These are phyloP conservation scores for Nothoprocta perdicaria DNA, from an alignment of 2,113 vertebrate species.

Conservation along the genomic window DNA sequence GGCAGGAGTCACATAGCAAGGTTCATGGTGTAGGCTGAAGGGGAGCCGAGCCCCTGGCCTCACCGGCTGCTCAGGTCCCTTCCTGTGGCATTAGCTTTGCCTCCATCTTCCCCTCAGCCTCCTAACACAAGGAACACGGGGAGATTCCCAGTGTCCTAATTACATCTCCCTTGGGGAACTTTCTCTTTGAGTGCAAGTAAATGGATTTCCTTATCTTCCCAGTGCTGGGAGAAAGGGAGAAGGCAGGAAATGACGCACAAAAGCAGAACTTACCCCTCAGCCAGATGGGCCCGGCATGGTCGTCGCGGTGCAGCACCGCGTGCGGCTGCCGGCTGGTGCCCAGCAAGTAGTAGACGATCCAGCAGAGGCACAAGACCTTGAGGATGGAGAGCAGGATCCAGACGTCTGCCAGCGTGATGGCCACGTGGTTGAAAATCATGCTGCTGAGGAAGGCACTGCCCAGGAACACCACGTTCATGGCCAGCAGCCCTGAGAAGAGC, in stretches of 20 bases:
- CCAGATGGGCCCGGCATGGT: slow-evolving; percentile 83
- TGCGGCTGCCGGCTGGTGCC: slow-evolving; percentile 73
- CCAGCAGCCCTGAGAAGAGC: slow-evolving; percentile 88
- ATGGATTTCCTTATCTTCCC: background rate
- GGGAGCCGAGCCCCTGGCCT: background rate
- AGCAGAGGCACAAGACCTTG: slow-evolving; percentile 79
- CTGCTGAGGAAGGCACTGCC: slow-evolving; percentile 86
- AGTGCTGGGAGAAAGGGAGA: background rate
- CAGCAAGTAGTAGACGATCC: slow-evolving; percentile 83
- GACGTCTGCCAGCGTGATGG: slow-evolving; percentile 76
- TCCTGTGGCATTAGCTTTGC: background rate
- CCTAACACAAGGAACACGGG: background rate
- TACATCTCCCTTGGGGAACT: background rate
- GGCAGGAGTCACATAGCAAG: accelerated
- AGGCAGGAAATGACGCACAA: background rate
- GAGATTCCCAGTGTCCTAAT: background rate
- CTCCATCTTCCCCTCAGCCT: background rate
- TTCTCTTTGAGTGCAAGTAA: background rate
- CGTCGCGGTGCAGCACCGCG: slow-evolving; percentile 75
- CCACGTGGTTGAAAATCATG: slow-evolving; percentile 77
- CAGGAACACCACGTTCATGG: slow-evolving; percentile 87
- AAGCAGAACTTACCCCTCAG: slow-evolving; percentile 77
- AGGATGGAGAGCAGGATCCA: slow-evolving; percentile 84
- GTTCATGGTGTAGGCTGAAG: background rate
- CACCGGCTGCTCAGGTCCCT: background rate